A percentile compares a stretch with the other conserved stretches of the same genome.
phyloP scores from a whole-genome alignment of 2,113 vertebrate genomes.

The Microcebus jonahi region DNA sequence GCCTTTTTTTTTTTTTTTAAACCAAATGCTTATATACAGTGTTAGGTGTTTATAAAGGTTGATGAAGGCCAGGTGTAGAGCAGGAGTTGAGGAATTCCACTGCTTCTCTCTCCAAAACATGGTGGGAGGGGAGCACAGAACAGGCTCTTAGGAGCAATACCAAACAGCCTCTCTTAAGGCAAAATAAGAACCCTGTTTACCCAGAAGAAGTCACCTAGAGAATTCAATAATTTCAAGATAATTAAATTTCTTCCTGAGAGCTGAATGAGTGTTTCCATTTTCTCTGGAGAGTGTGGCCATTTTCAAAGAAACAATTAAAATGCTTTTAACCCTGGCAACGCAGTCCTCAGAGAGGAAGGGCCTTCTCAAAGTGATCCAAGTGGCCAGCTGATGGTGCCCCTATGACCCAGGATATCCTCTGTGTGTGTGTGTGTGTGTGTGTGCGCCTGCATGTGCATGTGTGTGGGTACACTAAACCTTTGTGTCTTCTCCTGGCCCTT shows the following conservation, averaged over 20 bases:
- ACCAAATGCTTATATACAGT: neutral
- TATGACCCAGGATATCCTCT: neutral
- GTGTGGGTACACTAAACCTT: neutral
- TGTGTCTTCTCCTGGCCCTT: neutral
- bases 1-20: neutral
- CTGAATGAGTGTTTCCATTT: neutral
- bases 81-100: constrained; percentile 3
- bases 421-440: neutral
- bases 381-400: neutral
- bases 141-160: neutral
- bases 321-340: constrained; percentile 35
- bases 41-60: constrained; percentile 38
- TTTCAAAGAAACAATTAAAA: constrained; percentile 53
- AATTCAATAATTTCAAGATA: constrained; percentile 53
- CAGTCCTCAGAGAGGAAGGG: neutral
- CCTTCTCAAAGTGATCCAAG: neutral
- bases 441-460: neutral
- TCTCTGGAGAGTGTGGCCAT: constrained; percentile 40
- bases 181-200: constrained; percentile 22
- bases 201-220: neutral
- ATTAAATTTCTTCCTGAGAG: constrained; percentile 57
- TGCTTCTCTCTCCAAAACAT: neutral
- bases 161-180: constrained; percentile 26
- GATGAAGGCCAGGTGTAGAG: constrained; percentile 57
- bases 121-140: neutral